A percentile compares a stretch with the other conserved stretches of the same genome.
Conservation (phyloP, 2,113 vertebrate species). For the Saiga tatarica region DNA sequence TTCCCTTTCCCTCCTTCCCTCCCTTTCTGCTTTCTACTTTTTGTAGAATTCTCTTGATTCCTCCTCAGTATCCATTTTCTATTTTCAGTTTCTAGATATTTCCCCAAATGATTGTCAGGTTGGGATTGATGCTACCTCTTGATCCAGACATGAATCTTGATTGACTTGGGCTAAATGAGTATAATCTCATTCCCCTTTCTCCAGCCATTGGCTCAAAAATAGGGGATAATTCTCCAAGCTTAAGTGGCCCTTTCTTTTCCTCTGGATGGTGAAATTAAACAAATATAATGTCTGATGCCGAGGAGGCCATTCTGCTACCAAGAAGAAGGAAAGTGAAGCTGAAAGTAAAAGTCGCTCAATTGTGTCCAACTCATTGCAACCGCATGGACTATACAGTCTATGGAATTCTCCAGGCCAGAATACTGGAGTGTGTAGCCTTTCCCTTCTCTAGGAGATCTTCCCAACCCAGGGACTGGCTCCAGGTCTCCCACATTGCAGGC, state of each 20-base stretch:
- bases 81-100: not conserved
- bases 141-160: not conserved
- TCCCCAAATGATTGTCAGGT: not conserved
- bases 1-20: fast-evolving
- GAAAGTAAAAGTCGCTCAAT: not conserved
- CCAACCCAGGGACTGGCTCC: not conserved
- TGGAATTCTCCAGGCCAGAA: not conserved
- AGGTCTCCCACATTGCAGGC: not conserved
- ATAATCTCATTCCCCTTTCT: not conserved
- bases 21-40: not conserved
- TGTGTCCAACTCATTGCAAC: not conserved
- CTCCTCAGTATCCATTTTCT: not conserved
- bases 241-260: not conserved
- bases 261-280: not conserved
- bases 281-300: not conserved
- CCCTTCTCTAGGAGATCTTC: not conserved
- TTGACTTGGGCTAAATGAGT: not conserved
- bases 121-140: not conserved
- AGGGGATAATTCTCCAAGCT: not conserved
- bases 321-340: not conserved
- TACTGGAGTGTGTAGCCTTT: not conserved
- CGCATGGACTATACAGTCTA: not conserved
- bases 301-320: not conserved
- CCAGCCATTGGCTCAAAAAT: not conserved
- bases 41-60: not conserved